These are phyloP conservation scores for Caenorhabditis wallacei DNA, from an alignment of 2,888 invertebrate species.

Conservation along the genomic window DNA sequence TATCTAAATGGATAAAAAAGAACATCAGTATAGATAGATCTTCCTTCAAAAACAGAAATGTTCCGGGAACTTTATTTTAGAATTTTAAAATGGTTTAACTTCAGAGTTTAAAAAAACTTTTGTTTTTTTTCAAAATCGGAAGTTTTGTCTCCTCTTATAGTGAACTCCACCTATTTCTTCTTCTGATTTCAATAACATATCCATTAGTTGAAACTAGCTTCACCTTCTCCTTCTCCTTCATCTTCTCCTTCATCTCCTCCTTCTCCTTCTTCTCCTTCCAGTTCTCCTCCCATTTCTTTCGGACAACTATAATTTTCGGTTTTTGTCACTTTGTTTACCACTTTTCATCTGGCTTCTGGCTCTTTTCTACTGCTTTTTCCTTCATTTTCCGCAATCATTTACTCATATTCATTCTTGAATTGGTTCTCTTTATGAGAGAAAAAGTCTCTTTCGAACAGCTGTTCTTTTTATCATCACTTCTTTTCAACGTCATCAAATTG, in stretches of 20 bases:
- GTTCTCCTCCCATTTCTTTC: slow-evolving; percentile 14
- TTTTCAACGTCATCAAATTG: slow-evolving; percentile 13
- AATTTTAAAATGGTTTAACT: no score
- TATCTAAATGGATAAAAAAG: no score
- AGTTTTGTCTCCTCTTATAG: no score
- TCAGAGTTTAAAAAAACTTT: no score
- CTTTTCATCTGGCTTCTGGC: slow-evolving; percentile 10
- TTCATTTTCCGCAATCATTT: slow-evolving; percentile 24
- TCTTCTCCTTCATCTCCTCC: not conserved
- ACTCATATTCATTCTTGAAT: slow-evolving; percentile 32
- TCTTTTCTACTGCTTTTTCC: not conserved
- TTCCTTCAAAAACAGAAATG: no score
- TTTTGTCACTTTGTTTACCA: slow-evolving; percentile 46
- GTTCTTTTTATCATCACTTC: not conserved
- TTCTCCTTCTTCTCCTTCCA: not conserved
- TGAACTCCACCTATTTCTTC: no score
- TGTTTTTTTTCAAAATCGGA: no score
- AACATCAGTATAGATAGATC: no score
- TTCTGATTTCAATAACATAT: no score
- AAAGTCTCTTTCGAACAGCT: not conserved
- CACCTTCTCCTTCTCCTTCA: not conserved
- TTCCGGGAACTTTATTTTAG: no score
- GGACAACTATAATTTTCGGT: slow-evolving; percentile 34
- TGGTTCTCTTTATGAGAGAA: slow-evolving; percentile 10
- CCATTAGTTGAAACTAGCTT: no score